phyloP scores from a whole-genome alignment of 2,888 invertebrate genomes.

The Caenorhabditis panamensis region DNA sequence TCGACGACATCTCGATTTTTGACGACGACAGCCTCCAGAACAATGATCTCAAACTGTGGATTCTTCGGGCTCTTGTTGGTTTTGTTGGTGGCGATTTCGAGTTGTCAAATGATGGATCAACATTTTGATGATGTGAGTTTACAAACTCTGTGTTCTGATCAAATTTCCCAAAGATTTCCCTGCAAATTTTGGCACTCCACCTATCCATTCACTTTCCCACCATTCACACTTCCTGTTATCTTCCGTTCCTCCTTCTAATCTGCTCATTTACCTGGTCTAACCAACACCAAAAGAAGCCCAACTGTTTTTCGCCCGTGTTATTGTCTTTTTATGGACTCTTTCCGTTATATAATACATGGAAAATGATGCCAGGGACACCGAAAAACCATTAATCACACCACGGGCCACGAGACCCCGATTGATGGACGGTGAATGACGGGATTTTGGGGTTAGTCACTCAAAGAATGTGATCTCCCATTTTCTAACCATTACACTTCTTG shows the following conservation, averaged over 20 bases:
- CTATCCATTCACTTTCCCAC: too few relatives aligned
- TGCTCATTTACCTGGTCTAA: too few relatives aligned
- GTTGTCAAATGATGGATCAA: conserved; percentile 19
- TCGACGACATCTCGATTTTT: conserved; percentile 20
- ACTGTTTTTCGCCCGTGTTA: background rate
- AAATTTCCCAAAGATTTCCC: too few relatives aligned
- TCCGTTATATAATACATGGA: conserved; percentile 14
- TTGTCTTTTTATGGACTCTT: background rate
- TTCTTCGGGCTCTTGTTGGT: conserved; percentile 23
- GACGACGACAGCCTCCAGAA: conserved; percentile 6
- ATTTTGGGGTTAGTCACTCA: background rate
- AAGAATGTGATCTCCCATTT: too few relatives aligned
- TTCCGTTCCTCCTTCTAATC: too few relatives aligned
- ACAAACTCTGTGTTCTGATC: too few relatives aligned
- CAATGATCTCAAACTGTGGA: conserved; percentile 27
- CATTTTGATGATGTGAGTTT: conserved; percentile 49
- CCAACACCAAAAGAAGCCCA: background rate
- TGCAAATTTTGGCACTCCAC: too few relatives aligned
- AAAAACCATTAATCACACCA: conserved; percentile 35
- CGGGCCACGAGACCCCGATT: background rate
- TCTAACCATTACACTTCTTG: too few relatives aligned
- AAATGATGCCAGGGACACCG: too few relatives aligned
- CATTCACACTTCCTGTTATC: too few relatives aligned
- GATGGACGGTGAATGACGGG: conserved; percentile 1
- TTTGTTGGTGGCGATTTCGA: conserved; percentile 21